These are phyloP conservation scores for Paragorgia papillata DNA, from an alignment of 92 coral and sea anemone species.

Conservation along the genomic window DNA sequence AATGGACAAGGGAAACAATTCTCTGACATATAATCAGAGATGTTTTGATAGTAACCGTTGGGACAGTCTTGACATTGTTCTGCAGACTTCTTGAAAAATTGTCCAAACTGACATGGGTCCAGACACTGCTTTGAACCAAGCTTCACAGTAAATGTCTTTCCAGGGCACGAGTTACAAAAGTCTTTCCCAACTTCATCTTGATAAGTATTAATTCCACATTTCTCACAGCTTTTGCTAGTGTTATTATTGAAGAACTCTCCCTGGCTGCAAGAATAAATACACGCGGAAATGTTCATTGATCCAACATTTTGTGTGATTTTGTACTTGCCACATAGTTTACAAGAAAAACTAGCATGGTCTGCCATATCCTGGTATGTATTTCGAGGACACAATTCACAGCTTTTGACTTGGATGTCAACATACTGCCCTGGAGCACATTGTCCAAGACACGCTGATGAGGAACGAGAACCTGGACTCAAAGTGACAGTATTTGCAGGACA, in stretches of 20 bases:
- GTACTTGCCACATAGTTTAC: slow-evolving; percentile 33
- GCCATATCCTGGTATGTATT: slow-evolving; percentile 34
- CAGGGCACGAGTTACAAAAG: slow-evolving; percentile 7
- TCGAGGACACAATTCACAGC: slow-evolving; percentile 28
- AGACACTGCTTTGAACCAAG: slow-evolving; percentile 10
- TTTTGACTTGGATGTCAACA: slow-evolving; percentile 7
- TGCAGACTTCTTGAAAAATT: slow-evolving; percentile 29
- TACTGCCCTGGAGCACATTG: slow-evolving; percentile 16
- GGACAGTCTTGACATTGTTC: slow-evolving; percentile 24
- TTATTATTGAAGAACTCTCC: slow-evolving; percentile 30
- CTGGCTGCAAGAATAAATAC: slow-evolving; percentile 13
- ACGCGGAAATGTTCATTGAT: slow-evolving; percentile 12
- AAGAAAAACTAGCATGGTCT: slow-evolving; percentile 15
- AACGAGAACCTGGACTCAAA: neutral
- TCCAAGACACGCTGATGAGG: slow-evolving; percentile 18
- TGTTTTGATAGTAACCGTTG: slow-evolving; percentile 10
- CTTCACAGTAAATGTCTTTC: slow-evolving; percentile 25
- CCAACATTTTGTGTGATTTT: slow-evolving; percentile 31
- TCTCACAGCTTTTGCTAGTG: neutral
- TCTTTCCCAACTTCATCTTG: slow-evolving; percentile 30
- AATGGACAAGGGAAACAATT: slow-evolving; percentile 8
- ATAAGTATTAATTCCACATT: slow-evolving; percentile 4
- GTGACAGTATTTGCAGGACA: slow-evolving; percentile 29
- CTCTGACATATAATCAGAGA: neutral
- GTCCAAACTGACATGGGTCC: slow-evolving; percentile 7